A percentile compares a stretch with the other conserved stretches of the same genome.
Conservation (phyloP, 2,797 vertebrate genomes). For the Anguilla anguilla region DNA sequence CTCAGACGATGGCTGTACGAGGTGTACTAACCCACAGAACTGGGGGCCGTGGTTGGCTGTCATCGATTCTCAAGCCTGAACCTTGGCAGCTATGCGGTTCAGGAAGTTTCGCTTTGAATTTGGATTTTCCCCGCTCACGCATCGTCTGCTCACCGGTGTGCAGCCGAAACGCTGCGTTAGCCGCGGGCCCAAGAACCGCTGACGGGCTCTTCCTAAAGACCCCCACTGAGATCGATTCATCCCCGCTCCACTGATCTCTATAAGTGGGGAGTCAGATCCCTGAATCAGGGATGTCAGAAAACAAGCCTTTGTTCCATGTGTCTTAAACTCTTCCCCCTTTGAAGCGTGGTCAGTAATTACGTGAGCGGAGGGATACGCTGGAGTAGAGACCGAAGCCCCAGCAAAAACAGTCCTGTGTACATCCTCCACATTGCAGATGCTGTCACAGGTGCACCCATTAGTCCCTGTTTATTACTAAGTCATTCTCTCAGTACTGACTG, state of each 20-base stretch:
- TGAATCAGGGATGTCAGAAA: not conserved
- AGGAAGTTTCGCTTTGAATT: not conserved
- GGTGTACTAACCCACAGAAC: not conserved
- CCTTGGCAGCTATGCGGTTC: not conserved
- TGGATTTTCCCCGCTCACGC: not conserved
- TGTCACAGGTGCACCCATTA: not conserved
- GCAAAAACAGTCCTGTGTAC: not conserved
- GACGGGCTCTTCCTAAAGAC: not conserved
- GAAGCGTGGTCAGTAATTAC: not conserved
- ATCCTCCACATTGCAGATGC: not conserved
- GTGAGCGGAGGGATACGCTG: not conserved
- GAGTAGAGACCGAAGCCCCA: constrained; percentile 11
- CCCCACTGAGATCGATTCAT: not conserved
- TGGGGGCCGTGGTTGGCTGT: not conserved
- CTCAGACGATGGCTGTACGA: not conserved
- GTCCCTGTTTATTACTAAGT: not conserved
- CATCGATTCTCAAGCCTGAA: not conserved
- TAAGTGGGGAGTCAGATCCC: not conserved
- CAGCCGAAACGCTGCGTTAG: not conserved
- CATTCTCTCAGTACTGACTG: not conserved
- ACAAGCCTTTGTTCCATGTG: not conserved
- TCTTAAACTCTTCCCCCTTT: not conserved
- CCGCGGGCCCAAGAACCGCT: not conserved
- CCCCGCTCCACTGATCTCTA: constrained; percentile 25
- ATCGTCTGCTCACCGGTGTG: not conserved